Evolutionary conservation across 2,797 vertebrate species (phyloP), one percentile per base, ranked within the genome.

Genomic region (Danionella dracula): DNA sequence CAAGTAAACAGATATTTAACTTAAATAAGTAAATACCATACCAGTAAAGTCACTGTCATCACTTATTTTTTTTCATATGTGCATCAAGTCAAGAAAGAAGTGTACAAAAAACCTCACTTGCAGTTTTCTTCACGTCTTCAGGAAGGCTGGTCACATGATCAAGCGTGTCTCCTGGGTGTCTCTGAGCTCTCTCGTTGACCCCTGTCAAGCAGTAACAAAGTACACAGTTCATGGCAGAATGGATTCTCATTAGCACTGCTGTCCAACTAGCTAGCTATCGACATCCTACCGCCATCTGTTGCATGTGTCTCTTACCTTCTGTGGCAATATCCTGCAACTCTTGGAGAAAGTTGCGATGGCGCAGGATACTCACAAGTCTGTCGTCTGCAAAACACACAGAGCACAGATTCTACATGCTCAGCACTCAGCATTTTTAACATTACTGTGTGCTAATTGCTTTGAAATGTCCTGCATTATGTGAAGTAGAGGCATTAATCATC

Each of bases 321-420:
- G 84, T 75, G 12, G 94, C 93, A 4, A 99, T 90, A 71, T 93
- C 91, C 78, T 94, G 95, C 75, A 99, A 90, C 81, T 96, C 93
- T 72, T 88, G 92, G 76, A 99, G 80, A 63, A 99, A 88, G 75
- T 94, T 95, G 60, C 86, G 92, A 72, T 93, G 96, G 31, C 93
- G 91, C 51, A 98, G 92, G 70, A 98, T 90, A 13, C 91, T 90
- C 75, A 94, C 90, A 41, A 99, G 92, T 65, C 93, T 85, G 75
- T 96, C 92, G 77, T 97, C 96, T 99, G 88, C 35, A 85, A 80
- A 56, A 74, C 12, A 68, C 31, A 70, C 29, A 59, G 66, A 6
- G 57, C 41, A 63, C 19, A 62, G 42, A 29, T 31, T 8, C 31
- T 31, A 55, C 61, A 75, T 78, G 77, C 50, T 70, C 42, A 71